Conservation (phyloP, 2,797 vertebrate genomes). For the Mormyrops boulengeri region DNA sequence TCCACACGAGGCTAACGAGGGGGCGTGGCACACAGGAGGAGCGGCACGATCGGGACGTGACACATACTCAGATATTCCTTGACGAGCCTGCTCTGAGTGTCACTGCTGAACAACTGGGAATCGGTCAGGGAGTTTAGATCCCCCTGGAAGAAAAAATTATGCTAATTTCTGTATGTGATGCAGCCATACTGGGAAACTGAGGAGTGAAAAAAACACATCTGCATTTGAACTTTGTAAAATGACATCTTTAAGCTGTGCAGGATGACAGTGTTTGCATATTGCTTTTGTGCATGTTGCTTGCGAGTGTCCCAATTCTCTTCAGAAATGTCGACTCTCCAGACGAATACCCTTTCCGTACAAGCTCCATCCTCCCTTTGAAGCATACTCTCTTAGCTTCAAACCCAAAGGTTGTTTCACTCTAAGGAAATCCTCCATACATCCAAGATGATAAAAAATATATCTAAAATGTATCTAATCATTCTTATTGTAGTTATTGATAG, state of each 20-base stretch:
- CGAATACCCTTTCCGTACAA: background rate
- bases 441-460: background rate
- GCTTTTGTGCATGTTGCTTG: slow-evolving; percentile 6
- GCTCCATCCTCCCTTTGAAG: background rate
- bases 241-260: slow-evolving; percentile 3
- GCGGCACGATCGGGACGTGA: too few species aligned
- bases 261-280: slow-evolving; percentile 18
- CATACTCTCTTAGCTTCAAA: background rate
- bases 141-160: background rate
- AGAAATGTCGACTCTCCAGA: background rate
- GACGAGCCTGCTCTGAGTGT: background rate
- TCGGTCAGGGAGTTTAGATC: background rate
- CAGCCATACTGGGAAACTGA: background rate
- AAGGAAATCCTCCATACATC: background rate
- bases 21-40: too few species aligned
- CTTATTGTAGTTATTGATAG: background rate
- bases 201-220: background rate
- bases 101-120: background rate
- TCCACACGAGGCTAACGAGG: too few species aligned
- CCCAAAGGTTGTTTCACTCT: background rate
- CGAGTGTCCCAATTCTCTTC: background rate
- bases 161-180: background rate
- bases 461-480: background rate
- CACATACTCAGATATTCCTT: background rate
- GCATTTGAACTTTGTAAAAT: slow-evolving; percentile 15